phyloP scores from a whole-genome alignment of 2,888 invertebrate species.

The Aphelenchoides bicaudatus region DNA sequence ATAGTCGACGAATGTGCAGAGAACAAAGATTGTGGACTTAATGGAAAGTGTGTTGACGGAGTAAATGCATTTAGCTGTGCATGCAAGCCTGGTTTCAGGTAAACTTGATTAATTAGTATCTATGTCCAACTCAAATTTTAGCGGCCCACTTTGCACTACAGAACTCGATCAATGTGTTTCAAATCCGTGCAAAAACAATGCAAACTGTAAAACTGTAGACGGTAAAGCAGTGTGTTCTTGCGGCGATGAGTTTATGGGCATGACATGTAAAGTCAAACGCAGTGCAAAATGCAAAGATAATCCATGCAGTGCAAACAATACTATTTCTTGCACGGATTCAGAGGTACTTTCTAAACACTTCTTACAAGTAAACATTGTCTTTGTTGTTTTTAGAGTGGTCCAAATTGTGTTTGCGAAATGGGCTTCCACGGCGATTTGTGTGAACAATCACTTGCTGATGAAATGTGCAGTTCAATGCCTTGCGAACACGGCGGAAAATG shows the following conservation, averaged over 20 bases:
- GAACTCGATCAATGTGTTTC: slow-evolving; percentile 42
- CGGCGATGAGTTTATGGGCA: slow-evolving; percentile 37
- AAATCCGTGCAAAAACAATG: slow-evolving; percentile 31
- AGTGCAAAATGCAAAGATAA: slow-evolving; percentile 23
- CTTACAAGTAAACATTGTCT: not conserved
- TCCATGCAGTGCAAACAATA: no score
- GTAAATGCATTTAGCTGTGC: no score
- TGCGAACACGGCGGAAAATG: slow-evolving; percentile 24
- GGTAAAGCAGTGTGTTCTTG: slow-evolving; percentile 42
- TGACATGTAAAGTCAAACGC: slow-evolving; percentile 13
- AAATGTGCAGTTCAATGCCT: slow-evolving; percentile 19
- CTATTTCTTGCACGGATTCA: no score
- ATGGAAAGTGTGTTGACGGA: no score
- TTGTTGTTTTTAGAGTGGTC: slow-evolving; percentile 18
- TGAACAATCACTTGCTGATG: slow-evolving; percentile 20
- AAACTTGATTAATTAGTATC: not conserved
- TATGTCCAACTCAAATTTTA: slow-evolving; percentile 35
- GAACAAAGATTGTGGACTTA: no score
- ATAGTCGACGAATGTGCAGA: no score
- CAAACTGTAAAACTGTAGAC: slow-evolving; percentile 28
- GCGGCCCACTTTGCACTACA: slow-evolving; percentile 43
- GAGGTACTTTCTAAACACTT: no score
- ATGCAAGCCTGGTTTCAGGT: not conserved
- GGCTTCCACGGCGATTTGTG: slow-evolving; percentile 36
- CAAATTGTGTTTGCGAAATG: slow-evolving; percentile 24